Percentiles rank a stretch among this genome's conserved stretches.
phyloP scores from a whole-genome alignment of 1,140 invertebrate species.

The Metaphire vulgaris region DNA sequence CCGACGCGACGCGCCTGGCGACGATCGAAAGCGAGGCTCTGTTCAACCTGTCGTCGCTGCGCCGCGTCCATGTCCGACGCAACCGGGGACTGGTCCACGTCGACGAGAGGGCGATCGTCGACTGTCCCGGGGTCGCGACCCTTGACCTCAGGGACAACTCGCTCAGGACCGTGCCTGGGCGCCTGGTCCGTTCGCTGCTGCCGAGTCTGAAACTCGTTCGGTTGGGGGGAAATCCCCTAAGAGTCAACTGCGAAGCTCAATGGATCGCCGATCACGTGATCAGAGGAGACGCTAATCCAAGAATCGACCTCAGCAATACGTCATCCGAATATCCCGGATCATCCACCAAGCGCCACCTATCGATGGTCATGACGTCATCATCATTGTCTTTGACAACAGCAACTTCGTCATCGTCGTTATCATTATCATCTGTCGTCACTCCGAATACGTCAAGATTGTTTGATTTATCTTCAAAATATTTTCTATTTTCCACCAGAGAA shows the following conservation, averaged over 20 bases:
- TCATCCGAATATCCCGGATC: too few species aligned
- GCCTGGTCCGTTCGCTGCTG: not conserved
- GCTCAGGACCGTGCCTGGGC: not conserved
- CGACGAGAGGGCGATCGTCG: not conserved
- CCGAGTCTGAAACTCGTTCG: not conserved
- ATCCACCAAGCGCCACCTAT: too few species aligned
- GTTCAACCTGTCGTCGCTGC: not conserved
- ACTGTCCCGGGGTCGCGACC: not conserved
- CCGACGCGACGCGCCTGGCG: not conserved
- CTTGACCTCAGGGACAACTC: not conserved
- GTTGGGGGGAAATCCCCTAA: not conserved
- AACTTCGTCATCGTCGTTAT: too few species aligned
- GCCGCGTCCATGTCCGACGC: not conserved
- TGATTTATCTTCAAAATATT: too few species aligned
- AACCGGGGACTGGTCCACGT: not conserved
- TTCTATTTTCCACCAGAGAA: too few species aligned
- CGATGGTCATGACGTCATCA: too few species aligned
- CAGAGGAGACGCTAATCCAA: not conserved
- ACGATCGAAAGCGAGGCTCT: not conserved
- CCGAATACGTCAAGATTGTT: too few species aligned
- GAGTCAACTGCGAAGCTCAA: not conserved
- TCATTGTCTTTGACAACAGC: too few species aligned
- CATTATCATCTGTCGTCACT: too few species aligned
- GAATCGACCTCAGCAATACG: too few species aligned
- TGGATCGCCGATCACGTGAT: not conserved